phyloP scores from a whole-genome alignment of 2,797 vertebrate genomes.

The Poliocrania exsul region DNA sequence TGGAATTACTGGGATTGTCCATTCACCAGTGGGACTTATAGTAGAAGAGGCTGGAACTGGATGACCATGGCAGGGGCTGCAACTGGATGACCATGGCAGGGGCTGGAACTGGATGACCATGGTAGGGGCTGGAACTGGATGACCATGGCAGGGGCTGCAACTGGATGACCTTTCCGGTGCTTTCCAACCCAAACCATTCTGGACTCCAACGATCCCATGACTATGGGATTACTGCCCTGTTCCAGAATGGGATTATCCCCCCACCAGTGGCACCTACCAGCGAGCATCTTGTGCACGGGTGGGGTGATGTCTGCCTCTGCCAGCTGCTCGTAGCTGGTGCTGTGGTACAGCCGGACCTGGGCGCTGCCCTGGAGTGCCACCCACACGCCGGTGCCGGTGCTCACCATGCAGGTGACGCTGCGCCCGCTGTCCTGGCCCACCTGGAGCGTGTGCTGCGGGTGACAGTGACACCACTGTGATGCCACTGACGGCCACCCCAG shows the following conservation, averaged over 20 bases:
- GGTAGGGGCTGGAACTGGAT: too few species aligned
- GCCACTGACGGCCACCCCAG: fast-evolving
- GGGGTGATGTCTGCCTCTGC: constrained; percentile 94
- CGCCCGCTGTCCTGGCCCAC: constrained; percentile 91
- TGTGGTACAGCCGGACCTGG: constrained; percentile 91
- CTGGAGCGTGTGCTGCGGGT: constrained; percentile 86
- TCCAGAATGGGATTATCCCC: fast-evolving
- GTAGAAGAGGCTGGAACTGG: neutral
- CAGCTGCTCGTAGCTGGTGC: constrained; percentile 90
- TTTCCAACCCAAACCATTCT: fast-evolving
- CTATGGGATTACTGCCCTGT: fast-evolving
- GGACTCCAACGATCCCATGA: fast-evolving
- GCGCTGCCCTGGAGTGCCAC: constrained; percentile 92
- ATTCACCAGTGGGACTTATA: neutral
- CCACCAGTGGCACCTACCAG: constrained; percentile 76
- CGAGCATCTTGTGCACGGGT: constrained; percentile 97
- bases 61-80: neutral
- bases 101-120: neutral
- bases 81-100: neutral
- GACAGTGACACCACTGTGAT: fast-evolving
- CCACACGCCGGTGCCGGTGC: constrained; percentile 90
- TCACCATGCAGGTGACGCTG: constrained; percentile 94
- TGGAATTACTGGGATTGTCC: neutral
- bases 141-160: neutral
- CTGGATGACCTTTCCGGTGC: neutral